Evolutionary conservation across 1,140 invertebrate species (phyloP).

Genomic region (Apis laboriosa): DNA sequence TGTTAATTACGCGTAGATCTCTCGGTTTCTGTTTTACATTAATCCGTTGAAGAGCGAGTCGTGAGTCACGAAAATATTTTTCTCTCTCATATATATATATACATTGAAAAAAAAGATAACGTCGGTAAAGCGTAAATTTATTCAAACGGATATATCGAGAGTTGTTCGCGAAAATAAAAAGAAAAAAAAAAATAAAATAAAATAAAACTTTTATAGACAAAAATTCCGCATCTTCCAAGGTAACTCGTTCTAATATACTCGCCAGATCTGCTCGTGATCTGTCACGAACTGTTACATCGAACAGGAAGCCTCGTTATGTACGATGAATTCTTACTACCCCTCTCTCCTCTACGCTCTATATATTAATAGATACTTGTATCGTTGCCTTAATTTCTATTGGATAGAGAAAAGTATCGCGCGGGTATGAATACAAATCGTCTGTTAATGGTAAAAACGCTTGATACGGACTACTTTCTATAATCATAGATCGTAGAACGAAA

Average conservation of each 20-base stretch:
- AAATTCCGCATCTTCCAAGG: background rate
- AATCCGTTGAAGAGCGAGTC: background rate
- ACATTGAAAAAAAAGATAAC: no score
- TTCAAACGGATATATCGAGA: no score
- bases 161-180: no score
- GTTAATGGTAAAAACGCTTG: slow-evolving; percentile 13
- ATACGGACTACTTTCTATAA: slow-evolving; percentile 43
- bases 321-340: background rate
- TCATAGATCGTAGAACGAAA: no score
- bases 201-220: background rate
- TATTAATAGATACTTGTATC: slow-evolving; percentile 26
- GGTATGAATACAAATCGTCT: slow-evolving; percentile 58
- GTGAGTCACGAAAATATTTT: background rate
- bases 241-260: background rate
- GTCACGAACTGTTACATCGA: background rate
- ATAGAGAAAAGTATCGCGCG: slow-evolving; percentile 32
- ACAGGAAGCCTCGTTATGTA: background rate
- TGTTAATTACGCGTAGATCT: background rate
- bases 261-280: background rate
- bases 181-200: no score
- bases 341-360: slow-evolving; percentile 50
- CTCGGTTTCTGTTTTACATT: background rate
- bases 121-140: no score
- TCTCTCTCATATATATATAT: no score
- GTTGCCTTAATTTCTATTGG: slow-evolving; percentile 39